Base-by-base conservation (phyloP, 2,113 vertebrate species). In the Prochilodus magdalenae region DNA sequence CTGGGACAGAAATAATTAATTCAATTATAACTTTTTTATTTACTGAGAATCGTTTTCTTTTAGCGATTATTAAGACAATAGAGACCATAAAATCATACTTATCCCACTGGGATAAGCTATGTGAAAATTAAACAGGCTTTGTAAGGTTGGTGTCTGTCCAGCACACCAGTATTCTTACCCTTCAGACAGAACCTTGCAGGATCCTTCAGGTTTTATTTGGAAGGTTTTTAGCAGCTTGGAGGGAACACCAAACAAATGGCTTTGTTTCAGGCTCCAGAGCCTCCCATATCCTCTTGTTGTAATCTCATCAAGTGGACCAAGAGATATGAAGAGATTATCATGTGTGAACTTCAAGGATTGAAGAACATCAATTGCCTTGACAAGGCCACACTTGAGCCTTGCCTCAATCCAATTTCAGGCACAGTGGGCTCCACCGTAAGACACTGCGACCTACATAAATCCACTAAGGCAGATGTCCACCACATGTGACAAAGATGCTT, bases 291-390 rank as follows among this genome's bases (percentile, higher is more conserved):
- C 47, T 53, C 47, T 51, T 53, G 24, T 73, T 53, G 71, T 51
- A 73, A 53, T 73, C 47, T 29, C 49, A 73, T 73, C 71, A 73
- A 51, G 24, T 53, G 47, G 71, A 73, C 71, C 26, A 51, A 49
- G 33, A 40, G 67, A 70, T 47, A 44, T 44, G 22, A 70, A 33
- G 33, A 73, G 71, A 73, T 73, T 73, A 51, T 26, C 15, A 16
- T 27, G 65, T 30, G 30, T 67, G 65, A 67, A 36, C 16, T 30
- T 67, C 18, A 33, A 67, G 65, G 47, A 47, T 73, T 73, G 26
- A 27, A 55, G 47, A 33, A 70, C 67, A 70, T 70, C 67, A 36
- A 16, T 70, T 70, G n/a, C 18, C 67, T 24, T 70, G 36, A 70
- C 67, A 70, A 70, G 33, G 47, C 26, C 71, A 53, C 71, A 30